These are phyloP conservation scores for Leguminivora glycinivorella DNA, from an alignment of 1,140 invertebrate genomes.

Conservation along the genomic window DNA sequence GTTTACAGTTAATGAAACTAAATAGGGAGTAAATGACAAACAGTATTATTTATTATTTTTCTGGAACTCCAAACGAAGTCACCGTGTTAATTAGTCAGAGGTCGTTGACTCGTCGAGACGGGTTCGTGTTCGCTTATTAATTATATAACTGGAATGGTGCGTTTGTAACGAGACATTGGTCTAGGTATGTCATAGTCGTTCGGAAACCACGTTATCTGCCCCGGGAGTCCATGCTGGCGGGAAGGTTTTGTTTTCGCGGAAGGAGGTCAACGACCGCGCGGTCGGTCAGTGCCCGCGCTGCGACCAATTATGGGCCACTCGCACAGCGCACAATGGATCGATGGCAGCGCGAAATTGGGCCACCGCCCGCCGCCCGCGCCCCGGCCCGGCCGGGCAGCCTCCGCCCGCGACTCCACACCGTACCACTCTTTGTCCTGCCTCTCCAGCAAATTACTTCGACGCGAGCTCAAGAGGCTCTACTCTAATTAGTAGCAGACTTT, in stretches of 20 bases:
- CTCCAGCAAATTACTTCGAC: slow-evolving; percentile 22
- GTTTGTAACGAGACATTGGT: neutral
- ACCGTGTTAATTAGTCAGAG: slow-evolving; percentile 63
- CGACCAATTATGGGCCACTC: slow-evolving; percentile 78
- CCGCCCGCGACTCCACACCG: slow-evolving; percentile 33
- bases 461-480: neutral
- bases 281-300: slow-evolving; percentile 73
- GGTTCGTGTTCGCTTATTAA: neutral
- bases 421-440: slow-evolving; percentile 26
- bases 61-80: slow-evolving; percentile 53
- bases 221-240: slow-evolving; percentile 44
- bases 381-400: slow-evolving; percentile 41
- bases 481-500: neutral
- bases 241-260: slow-evolving; percentile 75
- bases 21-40: slow-evolving; percentile 39
- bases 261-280: slow-evolving; percentile 66
- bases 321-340: slow-evolving; percentile 78
- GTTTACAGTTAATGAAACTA: slow-evolving; percentile 40
- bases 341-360: slow-evolving; percentile 76
- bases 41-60: slow-evolving; percentile 49
- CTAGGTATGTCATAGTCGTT: slow-evolving; percentile 29
- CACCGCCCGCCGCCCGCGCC: slow-evolving; percentile 54
- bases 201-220: slow-evolving; percentile 46
- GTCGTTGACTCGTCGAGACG: slow-evolving; percentile 48
- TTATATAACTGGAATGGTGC: slow-evolving; percentile 4